phyloP scores from a whole-genome alignment of 2,113 vertebrate species.

The Myiozetetes cayanensis region DNA sequence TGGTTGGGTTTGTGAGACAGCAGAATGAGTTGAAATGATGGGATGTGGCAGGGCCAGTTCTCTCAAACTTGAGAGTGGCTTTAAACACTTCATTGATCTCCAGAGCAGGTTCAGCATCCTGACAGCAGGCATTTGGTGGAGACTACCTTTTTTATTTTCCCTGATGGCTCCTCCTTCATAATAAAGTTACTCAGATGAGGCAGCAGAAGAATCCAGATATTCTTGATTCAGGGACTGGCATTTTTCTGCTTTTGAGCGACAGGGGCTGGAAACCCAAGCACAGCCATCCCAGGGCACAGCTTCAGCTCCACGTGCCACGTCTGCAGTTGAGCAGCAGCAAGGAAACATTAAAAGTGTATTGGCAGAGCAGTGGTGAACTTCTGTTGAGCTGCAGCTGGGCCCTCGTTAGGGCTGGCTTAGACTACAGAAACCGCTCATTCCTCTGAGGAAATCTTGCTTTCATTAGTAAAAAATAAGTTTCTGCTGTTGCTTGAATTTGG shows the following conservation, averaged over 20 bases:
- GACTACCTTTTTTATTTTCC: rapidly evolving
- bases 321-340: conserved; percentile 2
- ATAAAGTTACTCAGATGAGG: not conserved
- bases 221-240: not conserved
- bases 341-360: not conserved
- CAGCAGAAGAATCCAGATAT: not conserved
- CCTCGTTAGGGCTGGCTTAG: not conserved
- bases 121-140: not conserved
- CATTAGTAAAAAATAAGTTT: not conserved
- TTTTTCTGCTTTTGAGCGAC: not conserved
- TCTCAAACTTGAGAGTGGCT: not conserved
- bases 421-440: not conserved
- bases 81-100: not conserved
- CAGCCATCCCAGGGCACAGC: not conserved
- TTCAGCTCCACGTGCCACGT: not conserved
- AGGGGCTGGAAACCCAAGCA: not conserved
- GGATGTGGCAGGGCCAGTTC: not conserved
- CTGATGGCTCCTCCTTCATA: not conserved
- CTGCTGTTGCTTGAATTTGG: not conserved
- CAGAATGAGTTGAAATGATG: not conserved
- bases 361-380: not conserved
- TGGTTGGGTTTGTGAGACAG: not conserved
- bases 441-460: not conserved
- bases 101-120: not conserved
- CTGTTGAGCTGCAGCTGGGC: not conserved